phyloP scores from a whole-genome alignment of 2,888 invertebrate species.

The Tipula confusa region DNA sequence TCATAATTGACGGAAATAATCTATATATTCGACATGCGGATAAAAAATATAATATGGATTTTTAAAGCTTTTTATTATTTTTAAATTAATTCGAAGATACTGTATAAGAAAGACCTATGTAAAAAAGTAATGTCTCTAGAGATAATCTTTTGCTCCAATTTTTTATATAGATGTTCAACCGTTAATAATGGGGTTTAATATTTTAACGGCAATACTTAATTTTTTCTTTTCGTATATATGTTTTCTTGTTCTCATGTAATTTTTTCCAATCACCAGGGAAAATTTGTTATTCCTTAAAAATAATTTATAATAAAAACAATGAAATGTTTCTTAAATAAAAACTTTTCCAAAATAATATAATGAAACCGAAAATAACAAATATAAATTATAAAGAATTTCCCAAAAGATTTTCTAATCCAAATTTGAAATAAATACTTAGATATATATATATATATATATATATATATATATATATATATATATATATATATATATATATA shows the following conservation, averaged over 20 bases:
- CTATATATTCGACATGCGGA: neutral
- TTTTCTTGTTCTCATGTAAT: neutral
- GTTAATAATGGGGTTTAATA: conserved; percentile 3
- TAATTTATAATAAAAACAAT: neutral
- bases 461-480: neutral
- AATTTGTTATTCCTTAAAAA: neutral
- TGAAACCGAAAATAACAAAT: neutral
- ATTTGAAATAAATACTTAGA: neutral
- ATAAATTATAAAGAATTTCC: neutral
- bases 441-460: neutral
- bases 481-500: neutral
- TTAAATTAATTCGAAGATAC: neutral
- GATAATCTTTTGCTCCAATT: neutral
- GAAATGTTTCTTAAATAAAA: neutral
- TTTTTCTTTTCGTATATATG: neutral
- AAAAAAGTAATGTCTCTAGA: neutral
- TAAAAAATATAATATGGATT: neutral
- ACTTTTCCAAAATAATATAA: conserved; percentile 4
- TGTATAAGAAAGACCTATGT: neutral
- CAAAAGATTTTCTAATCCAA: neutral
- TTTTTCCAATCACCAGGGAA: neutral
- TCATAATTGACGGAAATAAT: neutral
- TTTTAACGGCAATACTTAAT: neutral
- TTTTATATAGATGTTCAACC: neutral
- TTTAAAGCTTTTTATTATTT: no score